Conservation (phyloP, 2,888 invertebrate genomes). For the Terebella lapidaria region DNA sequence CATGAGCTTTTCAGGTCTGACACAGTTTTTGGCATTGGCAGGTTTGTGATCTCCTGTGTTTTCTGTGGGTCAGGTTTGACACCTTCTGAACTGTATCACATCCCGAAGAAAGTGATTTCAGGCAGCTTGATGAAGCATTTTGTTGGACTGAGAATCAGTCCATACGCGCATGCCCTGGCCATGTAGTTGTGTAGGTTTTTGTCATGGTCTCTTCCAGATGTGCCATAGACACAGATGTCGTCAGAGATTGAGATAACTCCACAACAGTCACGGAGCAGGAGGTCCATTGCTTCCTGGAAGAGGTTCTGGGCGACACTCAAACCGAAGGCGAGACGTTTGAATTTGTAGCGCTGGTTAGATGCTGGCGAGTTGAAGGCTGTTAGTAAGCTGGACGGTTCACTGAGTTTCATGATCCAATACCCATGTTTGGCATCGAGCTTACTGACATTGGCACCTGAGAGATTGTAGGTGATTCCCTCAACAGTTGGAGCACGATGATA, state of each 20-base stretch:
- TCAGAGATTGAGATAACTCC: constrained; percentile 4
- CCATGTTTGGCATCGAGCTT: constrained; percentile 20
- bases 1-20: constrained; percentile 18
- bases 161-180: not conserved
- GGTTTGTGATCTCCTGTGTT: constrained; percentile 11
- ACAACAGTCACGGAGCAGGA: not conserved
- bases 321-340: constrained; percentile 7
- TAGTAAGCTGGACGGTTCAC: constrained; percentile 2
- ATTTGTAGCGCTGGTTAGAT: constrained; percentile 3
- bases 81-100: constrained; percentile 12
- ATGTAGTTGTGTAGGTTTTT: constrained; percentile 1
- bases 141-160: constrained; percentile 1
- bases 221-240: constrained; percentile 4
- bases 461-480: constrained; percentile 15
- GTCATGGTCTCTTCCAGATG: constrained; percentile 1
- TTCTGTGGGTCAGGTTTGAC: constrained; percentile 20
- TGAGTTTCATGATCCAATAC: constrained; percentile 18
- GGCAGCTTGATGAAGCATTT: not conserved
- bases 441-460: constrained; percentile 8
- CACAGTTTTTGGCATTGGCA: constrained; percentile 12
- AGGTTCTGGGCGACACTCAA: constrained; percentile 6
- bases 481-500: constrained; percentile 13
- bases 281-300: constrained; percentile 8
- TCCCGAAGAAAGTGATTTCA: constrained; percentile 20
- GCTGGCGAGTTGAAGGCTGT: constrained; percentile 12